Evolutionary conservation across 1,140 invertebrate genomes (phyloP).

Genomic region (Oppia nitens): DNA sequence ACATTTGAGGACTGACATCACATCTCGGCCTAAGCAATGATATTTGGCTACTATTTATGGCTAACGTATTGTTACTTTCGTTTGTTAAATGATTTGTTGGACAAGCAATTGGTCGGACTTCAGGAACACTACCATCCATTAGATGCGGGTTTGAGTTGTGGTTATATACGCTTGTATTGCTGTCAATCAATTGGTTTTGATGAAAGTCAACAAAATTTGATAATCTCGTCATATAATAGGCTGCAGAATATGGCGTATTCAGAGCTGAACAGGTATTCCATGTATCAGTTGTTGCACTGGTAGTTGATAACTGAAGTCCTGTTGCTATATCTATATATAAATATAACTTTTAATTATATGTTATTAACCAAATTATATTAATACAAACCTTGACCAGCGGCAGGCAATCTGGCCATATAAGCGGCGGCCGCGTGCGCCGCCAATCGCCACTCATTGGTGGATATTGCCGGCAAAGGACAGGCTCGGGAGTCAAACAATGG

Average conservation of each 20-base stretch:
- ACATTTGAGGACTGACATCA: no score
- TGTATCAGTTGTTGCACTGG: no score
- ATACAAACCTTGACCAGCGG: no score
- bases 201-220: background rate
- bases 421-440: slow-evolving; percentile 16
- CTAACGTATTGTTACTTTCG: background rate
- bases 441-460: slow-evolving; percentile 48
- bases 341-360: no score
- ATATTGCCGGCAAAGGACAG: slow-evolving; percentile 41
- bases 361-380: no score
- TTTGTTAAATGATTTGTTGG: background rate
- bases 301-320: no score
- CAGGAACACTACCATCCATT: background rate
- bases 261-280: background rate
- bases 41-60: no score
- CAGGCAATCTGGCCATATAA: background rate
- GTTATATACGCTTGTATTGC: background rate
- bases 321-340: no score
- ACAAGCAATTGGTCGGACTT: background rate
- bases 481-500: slow-evolving; percentile 30
- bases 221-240: background rate
- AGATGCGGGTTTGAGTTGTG: background rate
- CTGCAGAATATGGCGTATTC: background rate
- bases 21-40: no score
- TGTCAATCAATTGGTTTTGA: background rate